These are phyloP conservation scores for Stratiomys singularior DNA, from an alignment of 2,888 invertebrate species.

Conservation along the genomic window DNA sequence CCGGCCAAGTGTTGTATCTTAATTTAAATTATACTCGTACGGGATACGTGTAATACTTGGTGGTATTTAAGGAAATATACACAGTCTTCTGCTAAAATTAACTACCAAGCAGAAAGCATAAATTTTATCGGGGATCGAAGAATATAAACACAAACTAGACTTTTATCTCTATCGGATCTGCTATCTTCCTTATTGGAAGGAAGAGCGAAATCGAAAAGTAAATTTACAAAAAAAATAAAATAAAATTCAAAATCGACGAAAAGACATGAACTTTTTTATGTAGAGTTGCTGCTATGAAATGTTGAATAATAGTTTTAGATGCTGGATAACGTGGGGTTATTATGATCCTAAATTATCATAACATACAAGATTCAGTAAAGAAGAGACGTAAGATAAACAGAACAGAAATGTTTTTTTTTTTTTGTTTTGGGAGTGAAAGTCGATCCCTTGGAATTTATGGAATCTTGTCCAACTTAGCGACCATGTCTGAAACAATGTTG, in stretches of 20 bases:
- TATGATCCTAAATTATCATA: no score
- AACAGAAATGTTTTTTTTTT: neutral
- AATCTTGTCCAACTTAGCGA: no score
- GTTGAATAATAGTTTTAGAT: neutral
- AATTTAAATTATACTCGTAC: neutral
- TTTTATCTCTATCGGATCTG: neutral
- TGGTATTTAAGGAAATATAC: neutral
- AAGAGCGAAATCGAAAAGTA: no score
- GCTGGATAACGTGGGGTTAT: no score
- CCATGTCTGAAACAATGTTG: no score
- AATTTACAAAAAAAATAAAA: no score
- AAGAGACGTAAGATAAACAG: neutral
- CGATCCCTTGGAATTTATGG: neutral
- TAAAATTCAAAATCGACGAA: no score
- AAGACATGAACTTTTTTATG: no score
- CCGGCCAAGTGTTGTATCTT: neutral
- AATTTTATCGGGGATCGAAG: slow-evolving; percentile 16
- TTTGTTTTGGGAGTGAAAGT: neutral
- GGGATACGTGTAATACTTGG: neutral
- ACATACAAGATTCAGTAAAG: no score
- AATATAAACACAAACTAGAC: slow-evolving; percentile 11
- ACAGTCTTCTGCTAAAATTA: slow-evolving; percentile 36
- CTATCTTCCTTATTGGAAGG: neutral
- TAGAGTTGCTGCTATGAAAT: neutral
- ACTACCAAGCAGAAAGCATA: neutral